Evolutionary conservation across 2,888 invertebrate species (phyloP), one percentile per base, ranked within the genome.

Genomic region (Malthinus flaveolus): DNA sequence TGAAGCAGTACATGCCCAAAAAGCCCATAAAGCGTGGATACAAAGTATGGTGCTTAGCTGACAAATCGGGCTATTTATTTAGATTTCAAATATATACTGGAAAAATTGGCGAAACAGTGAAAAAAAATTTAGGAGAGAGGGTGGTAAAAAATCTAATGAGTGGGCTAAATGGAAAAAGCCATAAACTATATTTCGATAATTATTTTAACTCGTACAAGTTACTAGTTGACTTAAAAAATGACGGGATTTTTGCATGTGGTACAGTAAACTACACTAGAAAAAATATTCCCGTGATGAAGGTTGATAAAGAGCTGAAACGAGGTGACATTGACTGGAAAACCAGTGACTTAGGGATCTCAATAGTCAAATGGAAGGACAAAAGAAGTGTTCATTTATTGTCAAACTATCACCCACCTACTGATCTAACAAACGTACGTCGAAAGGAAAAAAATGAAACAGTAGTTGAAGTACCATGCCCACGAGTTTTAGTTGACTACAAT

Each of bases 151-250:
- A 68, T 51, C 56, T 74, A 23, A 62, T 63, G 9, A 32, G 51
- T 32, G 49, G 48, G 32, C 35, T 70, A 9, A 15, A 51, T 56
- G 58, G 56, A 6, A 64, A 67, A 52, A 55, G 63, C 36, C 67
- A 69, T 58, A 61, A 46, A 13, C 15, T 71, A n/a, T 72, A 63
- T 48, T 68, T 73, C 59, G 69, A 73, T 49, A 71, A 71, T 45
- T 71, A 61, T 63, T 71, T 72, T 63, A 64, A 61, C 7, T 63
- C 59, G 34, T 59, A 68, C 13, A 11, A 45, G 4, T 63, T 71
- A 9, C 56, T 68, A 57, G 51, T 62, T n/a, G 42, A 59, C 54
- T 49, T 61, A 23, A 32, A 44, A 48, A 52, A 57, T 63, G 48
- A 15, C 5, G 23, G 36, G 7, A 61, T 64, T 37, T 49, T 58